Percentiles rank a stretch among this genome's conserved stretches.
Conservation (phyloP, 2,888 invertebrate species). For the Nemapogon koenigi region DNA sequence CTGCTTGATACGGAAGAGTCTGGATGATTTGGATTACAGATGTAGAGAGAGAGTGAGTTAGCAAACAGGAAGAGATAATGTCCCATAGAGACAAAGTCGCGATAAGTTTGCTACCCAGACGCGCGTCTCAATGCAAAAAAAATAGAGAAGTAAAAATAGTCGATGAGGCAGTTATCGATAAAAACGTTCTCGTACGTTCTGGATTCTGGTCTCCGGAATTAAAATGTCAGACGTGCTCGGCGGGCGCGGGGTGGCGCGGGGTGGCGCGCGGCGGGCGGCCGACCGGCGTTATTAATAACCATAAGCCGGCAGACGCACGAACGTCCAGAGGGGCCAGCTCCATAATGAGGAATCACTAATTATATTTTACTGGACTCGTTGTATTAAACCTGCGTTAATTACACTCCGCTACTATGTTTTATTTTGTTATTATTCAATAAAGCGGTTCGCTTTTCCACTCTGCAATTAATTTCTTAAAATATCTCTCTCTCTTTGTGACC, state of each 20-base stretch:
- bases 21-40: too few species aligned
- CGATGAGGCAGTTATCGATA: slow-evolving; percentile 33
- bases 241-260: slow-evolving; percentile 22
- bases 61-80: too few species aligned
- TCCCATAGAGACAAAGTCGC: too few species aligned
- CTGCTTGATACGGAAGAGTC: too few species aligned
- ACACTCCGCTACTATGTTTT: slow-evolving; percentile 17
- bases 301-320: slow-evolving; percentile 65
- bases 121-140: too few species aligned
- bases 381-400: slow-evolving; percentile 47
- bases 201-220: slow-evolving; percentile 35
- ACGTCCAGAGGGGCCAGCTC: slow-evolving; percentile 62
- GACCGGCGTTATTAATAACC: slow-evolving; percentile 62
- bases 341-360: slow-evolving; percentile 65
- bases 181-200: slow-evolving; percentile 23
- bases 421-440: slow-evolving; percentile 20
- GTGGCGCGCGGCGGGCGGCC: slow-evolving; percentile 28
- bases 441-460: too few species aligned
- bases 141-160: slow-evolving; percentile 29
- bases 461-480: too few species aligned
- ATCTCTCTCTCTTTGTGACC: too few species aligned
- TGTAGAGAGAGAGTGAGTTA: too few species aligned
- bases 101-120: too few species aligned
- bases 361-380: slow-evolving; percentile 62
- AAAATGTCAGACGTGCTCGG: slow-evolving; percentile 57